These are phyloP conservation scores for Argyresthia albistria DNA, from an alignment of 2,888 invertebrate genomes.

Conservation along the genomic window DNA sequence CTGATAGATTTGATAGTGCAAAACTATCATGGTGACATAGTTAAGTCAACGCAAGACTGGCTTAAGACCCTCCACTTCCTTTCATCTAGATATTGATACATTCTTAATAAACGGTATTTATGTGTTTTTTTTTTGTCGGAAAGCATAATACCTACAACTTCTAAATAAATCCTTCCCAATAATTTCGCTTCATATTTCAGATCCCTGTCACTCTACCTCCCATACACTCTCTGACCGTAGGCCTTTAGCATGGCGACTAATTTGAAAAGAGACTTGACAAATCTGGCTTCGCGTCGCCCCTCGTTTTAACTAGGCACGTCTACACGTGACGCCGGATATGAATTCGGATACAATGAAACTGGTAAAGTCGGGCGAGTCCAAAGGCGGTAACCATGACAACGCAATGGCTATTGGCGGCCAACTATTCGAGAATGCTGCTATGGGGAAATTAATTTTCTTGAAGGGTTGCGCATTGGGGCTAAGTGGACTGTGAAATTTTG, in stretches of 20 bases:
- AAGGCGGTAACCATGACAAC: slow-evolving; percentile 63
- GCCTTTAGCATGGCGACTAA: slow-evolving; percentile 52
- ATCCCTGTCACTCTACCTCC: neutral
- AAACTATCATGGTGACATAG: too few relatives aligned
- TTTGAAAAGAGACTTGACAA: slow-evolving; percentile 66
- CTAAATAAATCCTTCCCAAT: too few relatives aligned
- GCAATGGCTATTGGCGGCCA: slow-evolving; percentile 9
- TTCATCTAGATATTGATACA: too few relatives aligned
- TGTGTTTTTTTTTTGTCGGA: too few relatives aligned
- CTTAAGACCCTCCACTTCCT: too few relatives aligned
- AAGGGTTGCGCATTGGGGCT: neutral
- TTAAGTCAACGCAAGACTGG: too few relatives aligned
- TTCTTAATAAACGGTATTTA: too few relatives aligned
- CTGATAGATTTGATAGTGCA: too few relatives aligned
- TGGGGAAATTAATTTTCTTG: neutral
- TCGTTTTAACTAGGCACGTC: slow-evolving; percentile 55
- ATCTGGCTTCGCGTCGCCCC: slow-evolving; percentile 65
- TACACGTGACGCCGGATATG: slow-evolving; percentile 58
- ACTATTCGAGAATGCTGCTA: neutral
- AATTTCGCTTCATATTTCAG: too few relatives aligned
- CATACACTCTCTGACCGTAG: slow-evolving; percentile 7
- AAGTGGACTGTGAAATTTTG: neutral
- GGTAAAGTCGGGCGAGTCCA: slow-evolving; percentile 22
- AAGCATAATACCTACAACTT: too few relatives aligned
- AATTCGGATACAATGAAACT: slow-evolving; percentile 67